phyloP scores from a whole-genome alignment of 2,113 vertebrate species.

The Phrynocephalus versicolor region DNA sequence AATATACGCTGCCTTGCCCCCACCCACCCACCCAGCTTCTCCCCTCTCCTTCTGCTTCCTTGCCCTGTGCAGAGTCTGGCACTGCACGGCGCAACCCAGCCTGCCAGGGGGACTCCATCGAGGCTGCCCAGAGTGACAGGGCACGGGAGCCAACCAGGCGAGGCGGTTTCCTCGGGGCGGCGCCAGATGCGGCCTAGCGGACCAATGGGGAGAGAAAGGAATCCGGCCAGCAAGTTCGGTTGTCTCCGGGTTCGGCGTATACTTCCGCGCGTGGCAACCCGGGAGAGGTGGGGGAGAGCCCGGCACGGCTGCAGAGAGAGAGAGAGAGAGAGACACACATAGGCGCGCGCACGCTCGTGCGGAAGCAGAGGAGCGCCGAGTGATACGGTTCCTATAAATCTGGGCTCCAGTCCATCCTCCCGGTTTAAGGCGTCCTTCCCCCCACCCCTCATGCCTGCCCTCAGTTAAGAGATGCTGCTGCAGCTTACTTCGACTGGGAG shows the following conservation, averaged over 20 bases:
- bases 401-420: conserved; percentile 76
- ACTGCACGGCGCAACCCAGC: conserved; percentile 68
- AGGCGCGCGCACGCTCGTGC: conserved; percentile 71
- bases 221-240: conserved; percentile 59
- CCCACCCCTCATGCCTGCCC: conserved; percentile 72
- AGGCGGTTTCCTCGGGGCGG: conserved; percentile 41
- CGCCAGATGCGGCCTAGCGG: neutral
- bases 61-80: conserved; percentile 43
- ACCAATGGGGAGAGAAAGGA: conserved; percentile 33
- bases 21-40: too few relatives aligned
- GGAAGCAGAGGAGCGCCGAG: conserved; percentile 82
- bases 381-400: conserved; percentile 88
- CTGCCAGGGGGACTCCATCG: conserved; percentile 73
- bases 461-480: conserved; percentile 88
- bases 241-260: conserved; percentile 75
- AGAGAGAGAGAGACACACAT: neutral
- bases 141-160: conserved; percentile 64
- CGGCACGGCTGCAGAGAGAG: conserved; percentile 51
- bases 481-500: conserved; percentile 83
- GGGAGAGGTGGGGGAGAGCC: conserved; percentile 63
- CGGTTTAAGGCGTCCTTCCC: conserved; percentile 82
- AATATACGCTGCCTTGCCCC: neutral
- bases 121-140: conserved; percentile 62
- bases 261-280: conserved; percentile 83
- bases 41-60: conserved; percentile 43